Percentiles rank a stretch among this genome's conserved stretches.
Conservation (phyloP, 2,888 invertebrate species). For the Hydropsyche betteni region DNA sequence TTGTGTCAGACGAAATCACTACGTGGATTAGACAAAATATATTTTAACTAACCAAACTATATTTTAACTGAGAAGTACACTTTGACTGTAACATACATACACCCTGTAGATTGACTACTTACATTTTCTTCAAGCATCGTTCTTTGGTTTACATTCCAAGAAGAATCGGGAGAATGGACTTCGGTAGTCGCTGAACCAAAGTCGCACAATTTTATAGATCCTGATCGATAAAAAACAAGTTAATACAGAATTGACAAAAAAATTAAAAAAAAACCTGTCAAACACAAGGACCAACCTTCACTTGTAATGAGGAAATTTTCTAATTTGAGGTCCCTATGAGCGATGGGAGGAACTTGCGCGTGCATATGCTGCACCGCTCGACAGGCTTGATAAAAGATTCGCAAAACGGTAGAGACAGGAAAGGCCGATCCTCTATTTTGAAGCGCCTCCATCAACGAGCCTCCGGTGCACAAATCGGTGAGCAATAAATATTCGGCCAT, state of each 20-base stretch:
- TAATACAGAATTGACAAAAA: background rate
- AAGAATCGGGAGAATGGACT: conserved; percentile 81
- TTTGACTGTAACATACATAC: no score
- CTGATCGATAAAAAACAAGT: conserved; percentile 53
- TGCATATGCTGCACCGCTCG: conserved; percentile 95
- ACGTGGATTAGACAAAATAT: no score
- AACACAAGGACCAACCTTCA: conserved; percentile 68
- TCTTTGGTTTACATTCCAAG: conserved; percentile 93
- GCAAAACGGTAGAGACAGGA: conserved; percentile 75
- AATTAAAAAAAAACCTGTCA: background rate
- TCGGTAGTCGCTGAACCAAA: conserved; percentile 95
- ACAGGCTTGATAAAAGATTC: conserved; percentile 91
- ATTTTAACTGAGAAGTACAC: no score
- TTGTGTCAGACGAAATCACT: no score
- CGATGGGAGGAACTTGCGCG: conserved; percentile 86
- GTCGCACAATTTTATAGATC: conserved; percentile 91
- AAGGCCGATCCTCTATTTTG: conserved; percentile 70
- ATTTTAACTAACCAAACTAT: no score
- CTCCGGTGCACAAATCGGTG: conserved; percentile 93
- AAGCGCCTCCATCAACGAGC: conserved; percentile 74
- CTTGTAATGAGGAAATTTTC: conserved; percentile 92
- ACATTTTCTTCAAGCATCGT: conserved; percentile 94
- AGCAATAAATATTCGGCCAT: conserved; percentile 90
- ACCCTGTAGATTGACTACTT: conserved; percentile 54
- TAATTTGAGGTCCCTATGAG: conserved; percentile 95